A percentile compares a stretch with the other conserved stretches of the same genome.
phyloP scores from a whole-genome alignment of 2,797 vertebrate genomes.

The Argyrosomus regius region DNA sequence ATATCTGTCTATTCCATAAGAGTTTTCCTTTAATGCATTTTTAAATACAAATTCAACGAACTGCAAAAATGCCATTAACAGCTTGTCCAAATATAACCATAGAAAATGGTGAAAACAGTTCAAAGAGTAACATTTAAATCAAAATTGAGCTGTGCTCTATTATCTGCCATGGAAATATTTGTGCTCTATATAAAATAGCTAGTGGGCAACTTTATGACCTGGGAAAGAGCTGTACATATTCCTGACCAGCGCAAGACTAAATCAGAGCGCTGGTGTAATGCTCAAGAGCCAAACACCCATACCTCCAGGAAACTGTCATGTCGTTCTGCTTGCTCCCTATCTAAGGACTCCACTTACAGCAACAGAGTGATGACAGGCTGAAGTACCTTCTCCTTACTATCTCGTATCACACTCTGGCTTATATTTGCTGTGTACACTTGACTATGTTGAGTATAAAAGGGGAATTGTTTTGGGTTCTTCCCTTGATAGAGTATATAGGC shows the following conservation, averaged over 20 bases:
- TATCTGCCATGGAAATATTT: background rate
- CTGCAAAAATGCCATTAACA: background rate
- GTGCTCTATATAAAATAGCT: background rate
- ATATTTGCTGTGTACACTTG: background rate
- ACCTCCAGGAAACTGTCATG: background rate
- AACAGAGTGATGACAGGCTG: background rate
- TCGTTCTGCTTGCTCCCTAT: background rate
- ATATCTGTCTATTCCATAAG: background rate
- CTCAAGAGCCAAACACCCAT: background rate
- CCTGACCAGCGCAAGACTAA: too few species aligned
- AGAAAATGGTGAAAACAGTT: background rate
- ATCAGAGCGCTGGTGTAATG: too few species aligned
- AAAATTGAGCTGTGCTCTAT: background rate
- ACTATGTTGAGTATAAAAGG: background rate
- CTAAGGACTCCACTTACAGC: background rate
- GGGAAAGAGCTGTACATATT: too few species aligned
- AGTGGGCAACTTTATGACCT: too few species aligned
- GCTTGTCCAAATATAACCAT: too few species aligned
- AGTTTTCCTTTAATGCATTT: background rate
- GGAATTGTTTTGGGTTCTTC: background rate
- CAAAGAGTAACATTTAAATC: background rate
- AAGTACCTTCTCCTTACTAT: slow-evolving; percentile 1
- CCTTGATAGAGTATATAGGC: too few species aligned
- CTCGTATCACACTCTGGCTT: background rate
- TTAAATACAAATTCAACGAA: background rate